Evolutionary conservation across 2,113 vertebrate species (phyloP), one percentile per base, ranked within the genome.

Genomic region (Seriola rivoliana): DNA sequence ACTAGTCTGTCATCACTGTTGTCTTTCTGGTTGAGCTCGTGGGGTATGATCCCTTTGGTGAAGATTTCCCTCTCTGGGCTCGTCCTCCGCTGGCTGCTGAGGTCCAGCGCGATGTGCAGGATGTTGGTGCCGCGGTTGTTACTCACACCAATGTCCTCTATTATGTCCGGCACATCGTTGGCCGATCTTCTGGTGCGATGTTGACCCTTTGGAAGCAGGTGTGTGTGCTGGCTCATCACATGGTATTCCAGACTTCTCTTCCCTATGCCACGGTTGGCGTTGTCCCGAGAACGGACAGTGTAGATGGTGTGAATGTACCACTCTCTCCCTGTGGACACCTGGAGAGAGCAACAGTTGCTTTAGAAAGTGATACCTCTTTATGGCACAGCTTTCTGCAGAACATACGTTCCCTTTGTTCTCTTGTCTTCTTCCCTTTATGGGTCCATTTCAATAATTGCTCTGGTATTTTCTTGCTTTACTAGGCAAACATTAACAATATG

Each of bases 231-330:
- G 46, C 89, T 88, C 34, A 99, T n/a, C 0, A 85, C 92, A 38
- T 98, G 96, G 52, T 93, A 93, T 73, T 97, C 97, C 71, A 97
- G 70, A 0, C 98, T 99, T 32, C 98, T 96, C 85, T 97, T 99
- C 42, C 97, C 97, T 0, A 99, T 96, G 58, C 94, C 95, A 1
- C 96, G 96, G 85, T 96, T 96, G 10, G 95, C 74, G 0, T 88
- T 97, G 58, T 96, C 96, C 76, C 95, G 96, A 1, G 98, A 97
- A 19, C 96, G 97, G 1, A 99, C 96, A 0, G 97, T 99, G 88
- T 99, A 99, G 92, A 99, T 96, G 7, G 97, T 95, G 77, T 99
- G 98, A 82, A 99, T 95, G 16, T 97, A 99, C 98, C 98, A 99
- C 86, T 99, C 98, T 57, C 97, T 95, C 9, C 98, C 98, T 36